phyloP scores from a whole-genome alignment of 1,140 invertebrate species.

The Belonocnema kinseyi region DNA sequence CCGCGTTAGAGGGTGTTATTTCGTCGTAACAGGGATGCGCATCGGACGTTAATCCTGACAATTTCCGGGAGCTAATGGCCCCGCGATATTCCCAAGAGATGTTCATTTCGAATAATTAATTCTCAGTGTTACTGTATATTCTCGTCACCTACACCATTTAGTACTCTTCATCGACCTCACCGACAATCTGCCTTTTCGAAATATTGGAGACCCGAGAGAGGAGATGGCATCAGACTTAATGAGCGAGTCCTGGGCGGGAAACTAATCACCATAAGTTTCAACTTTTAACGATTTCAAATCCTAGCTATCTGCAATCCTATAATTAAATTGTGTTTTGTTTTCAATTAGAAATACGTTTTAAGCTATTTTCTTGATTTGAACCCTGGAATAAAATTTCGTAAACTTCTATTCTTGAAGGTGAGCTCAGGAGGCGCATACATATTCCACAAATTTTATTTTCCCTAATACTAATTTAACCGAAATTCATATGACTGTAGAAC shows the following conservation, averaged over 20 bases:
- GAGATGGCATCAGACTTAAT: background rate
- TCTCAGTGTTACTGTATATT: conserved; percentile 46
- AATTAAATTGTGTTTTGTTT: too few species aligned
- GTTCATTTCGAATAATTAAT: conserved; percentile 74
- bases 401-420: too few species aligned
- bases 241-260: background rate
- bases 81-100: conserved; percentile 58
- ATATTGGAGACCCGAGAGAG: background rate
- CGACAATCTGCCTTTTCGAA: background rate
- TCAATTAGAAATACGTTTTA: too few species aligned
- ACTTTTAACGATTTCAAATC: background rate
- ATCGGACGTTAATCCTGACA: conserved; percentile 65
- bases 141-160: conserved; percentile 28
- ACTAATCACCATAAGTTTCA: conserved; percentile 4
- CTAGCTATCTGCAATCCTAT: background rate
- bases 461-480: too few species aligned
- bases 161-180: background rate
- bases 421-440: too few species aligned
- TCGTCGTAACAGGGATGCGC: conserved; percentile 46
- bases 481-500: too few species aligned
- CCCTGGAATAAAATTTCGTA: too few species aligned
- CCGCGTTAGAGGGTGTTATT: background rate
- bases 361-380: too few species aligned
- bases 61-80: conserved; percentile 74
- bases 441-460: too few species aligned